phyloP scores from a whole-genome alignment of 1,140 invertebrate species.

The Globodera rostochiensis region DNA sequence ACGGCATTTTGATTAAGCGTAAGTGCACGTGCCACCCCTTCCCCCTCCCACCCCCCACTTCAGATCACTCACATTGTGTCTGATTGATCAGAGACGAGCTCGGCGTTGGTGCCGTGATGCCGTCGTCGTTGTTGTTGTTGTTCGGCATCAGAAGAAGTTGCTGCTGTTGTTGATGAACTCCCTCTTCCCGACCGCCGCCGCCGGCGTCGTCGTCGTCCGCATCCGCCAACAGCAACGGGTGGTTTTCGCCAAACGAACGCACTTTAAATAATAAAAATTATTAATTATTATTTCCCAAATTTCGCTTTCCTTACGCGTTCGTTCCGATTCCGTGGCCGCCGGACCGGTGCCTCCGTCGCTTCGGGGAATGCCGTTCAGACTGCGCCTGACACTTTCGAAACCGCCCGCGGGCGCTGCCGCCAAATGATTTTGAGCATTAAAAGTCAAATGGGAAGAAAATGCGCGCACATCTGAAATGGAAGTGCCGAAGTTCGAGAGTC shows the following conservation, averaged over 20 bases:
- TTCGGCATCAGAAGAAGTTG: background rate
- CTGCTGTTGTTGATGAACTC: conserved; percentile 10
- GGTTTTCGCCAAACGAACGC: conserved; percentile 32
- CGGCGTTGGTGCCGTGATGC: background rate
- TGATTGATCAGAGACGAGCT: background rate
- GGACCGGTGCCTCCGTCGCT: background rate
- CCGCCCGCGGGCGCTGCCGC: conserved; percentile 15
- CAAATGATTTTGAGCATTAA: conserved; percentile 23
- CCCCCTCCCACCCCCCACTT: no score
- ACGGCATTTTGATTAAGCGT: background rate
- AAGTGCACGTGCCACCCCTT: no score
- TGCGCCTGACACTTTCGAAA: conserved; percentile 35
- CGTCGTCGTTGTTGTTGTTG: conserved; percentile 24
- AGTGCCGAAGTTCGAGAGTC: background rate
- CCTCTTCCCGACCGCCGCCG: conserved; percentile 23
- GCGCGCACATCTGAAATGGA: conserved; percentile 51
- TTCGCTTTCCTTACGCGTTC: background rate
- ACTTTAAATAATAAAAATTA: background rate
- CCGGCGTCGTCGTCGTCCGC: conserved; percentile 15
- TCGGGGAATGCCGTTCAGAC: conserved; percentile 30
- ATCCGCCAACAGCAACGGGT: conserved; percentile 33
- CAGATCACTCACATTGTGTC: background rate
- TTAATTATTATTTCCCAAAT: no score
- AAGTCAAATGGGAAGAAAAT: conserved; percentile 57
- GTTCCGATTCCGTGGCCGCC: background rate